Percentiles rank a stretch among this genome's conserved stretches.
phyloP scores from a whole-genome alignment of 2,797 vertebrate species.

The Poeciliopsis paucimaculata region DNA sequence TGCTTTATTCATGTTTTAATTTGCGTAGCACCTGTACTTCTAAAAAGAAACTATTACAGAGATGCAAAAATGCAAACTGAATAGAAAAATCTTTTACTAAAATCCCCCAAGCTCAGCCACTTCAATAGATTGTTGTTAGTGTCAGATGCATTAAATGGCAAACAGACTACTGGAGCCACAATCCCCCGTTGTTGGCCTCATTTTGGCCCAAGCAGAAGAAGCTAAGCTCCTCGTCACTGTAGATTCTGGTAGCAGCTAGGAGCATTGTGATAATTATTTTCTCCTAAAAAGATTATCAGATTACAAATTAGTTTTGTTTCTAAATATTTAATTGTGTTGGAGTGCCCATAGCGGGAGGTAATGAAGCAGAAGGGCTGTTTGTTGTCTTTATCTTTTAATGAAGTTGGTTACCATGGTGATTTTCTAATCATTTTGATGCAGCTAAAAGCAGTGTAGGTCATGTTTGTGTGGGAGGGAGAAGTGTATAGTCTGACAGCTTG shows the following conservation, averaged over 20 bases:
- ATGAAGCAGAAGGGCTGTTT: constrained; percentile 25
- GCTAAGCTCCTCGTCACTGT: constrained; percentile 34
- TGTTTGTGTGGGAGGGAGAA: constrained; percentile 33
- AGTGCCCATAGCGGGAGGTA: background rate
- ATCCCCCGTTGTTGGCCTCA: constrained; percentile 52
- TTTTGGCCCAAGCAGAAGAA: constrained; percentile 29
- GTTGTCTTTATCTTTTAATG: background rate
- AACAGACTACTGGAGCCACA: constrained; percentile 3
- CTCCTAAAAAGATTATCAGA: constrained; percentile 21
- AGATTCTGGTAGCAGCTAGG: constrained; percentile 31
- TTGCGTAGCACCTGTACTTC: background rate
- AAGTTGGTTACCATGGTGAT: constrained; percentile 43
- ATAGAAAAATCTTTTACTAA: background rate
- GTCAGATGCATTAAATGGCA: constrained; percentile 15
- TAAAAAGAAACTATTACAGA: background rate
- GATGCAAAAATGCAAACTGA: background rate
- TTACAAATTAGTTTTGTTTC: constrained; percentile 34
- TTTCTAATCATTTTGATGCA: constrained; percentile 14
- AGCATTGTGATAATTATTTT: constrained; percentile 19
- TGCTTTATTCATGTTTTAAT: background rate
- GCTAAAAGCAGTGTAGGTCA: constrained; percentile 36
- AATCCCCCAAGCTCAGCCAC: background rate
- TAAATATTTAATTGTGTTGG: constrained; percentile 17
- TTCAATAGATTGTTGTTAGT: constrained; percentile 7
- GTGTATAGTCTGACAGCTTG: constrained; percentile 18